Base-by-base conservation (phyloP, 2,888 invertebrate species). In the Trimorus sp. region DNA sequence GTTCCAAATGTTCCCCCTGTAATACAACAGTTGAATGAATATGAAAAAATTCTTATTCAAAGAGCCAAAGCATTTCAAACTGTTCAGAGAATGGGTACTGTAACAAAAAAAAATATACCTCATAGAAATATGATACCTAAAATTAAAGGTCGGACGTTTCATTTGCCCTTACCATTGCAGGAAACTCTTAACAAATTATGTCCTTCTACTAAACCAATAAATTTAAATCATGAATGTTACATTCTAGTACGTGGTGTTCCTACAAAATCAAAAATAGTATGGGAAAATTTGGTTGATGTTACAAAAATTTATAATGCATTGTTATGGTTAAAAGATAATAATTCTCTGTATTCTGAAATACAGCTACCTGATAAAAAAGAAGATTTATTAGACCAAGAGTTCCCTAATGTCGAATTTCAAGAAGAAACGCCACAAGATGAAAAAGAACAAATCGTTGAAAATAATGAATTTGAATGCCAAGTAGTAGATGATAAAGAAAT, bases 171-270 rank as follows among this genome's bases (percentile, higher is more conserved):
- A 12, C 36, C 56, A 37, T 56, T 56, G 37, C 37, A 56, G 11
- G 37, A 56, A 56, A 56, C 56, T 56, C 0, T 56, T 0, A 56
- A 56, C 12, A 56, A 56, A 38, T 7, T 56, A 12, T 56, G 56
- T 37, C 56, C 87, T 51, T 71, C 85, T 7, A 83, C 83, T 36
- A 83, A 86, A n/a, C 83, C 89, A 4, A 70, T 89, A 26, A 87
- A 86, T 79, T 48, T 37, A n/a, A 81, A 89, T 78, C 87, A 86
- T 38, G 88, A 89, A 84, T 48, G 88, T 7, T 88, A 84, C 73
- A 88, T 90, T 59, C 54, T 89, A 15, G 86, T 90, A 1, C 86
- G 89, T 62, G 82, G 88, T 48, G 69, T 85, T 45, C 88, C 88
- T 40, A 89, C 79, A 16, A 88, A 88, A 71, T 49, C 71, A 4